phyloP scores from a whole-genome alignment of 2,888 invertebrate species.

The Hydropsyche betteni region DNA sequence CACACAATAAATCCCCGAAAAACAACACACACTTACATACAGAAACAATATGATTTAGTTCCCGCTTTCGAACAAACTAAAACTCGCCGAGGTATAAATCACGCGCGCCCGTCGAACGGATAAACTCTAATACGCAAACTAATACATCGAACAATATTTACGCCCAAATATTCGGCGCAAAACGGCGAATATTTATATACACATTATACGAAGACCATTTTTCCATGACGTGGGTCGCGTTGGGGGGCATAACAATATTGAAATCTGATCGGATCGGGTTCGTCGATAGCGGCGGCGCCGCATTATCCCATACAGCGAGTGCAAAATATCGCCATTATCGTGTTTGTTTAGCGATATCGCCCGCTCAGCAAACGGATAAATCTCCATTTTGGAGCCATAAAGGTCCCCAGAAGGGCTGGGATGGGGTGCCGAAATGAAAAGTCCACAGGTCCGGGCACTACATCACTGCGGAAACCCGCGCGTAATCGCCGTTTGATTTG shows the following conservation, averaged over 20 bases:
- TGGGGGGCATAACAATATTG: not conserved
- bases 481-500: slow-evolving; percentile 46
- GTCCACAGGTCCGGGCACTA: slow-evolving; percentile 36
- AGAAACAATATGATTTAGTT: no score
- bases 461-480: slow-evolving; percentile 25
- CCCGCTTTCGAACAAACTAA: no score
- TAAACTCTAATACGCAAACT: no score
- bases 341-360: slow-evolving; percentile 42
- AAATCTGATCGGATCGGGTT: slow-evolving; percentile 20
- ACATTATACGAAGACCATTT: not conserved
- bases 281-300: slow-evolving; percentile 9
- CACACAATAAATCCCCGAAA: no score
- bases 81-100: no score
- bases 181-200: not conserved
- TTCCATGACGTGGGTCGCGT: not conserved
- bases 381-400: slow-evolving; percentile 45
- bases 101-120: no score
- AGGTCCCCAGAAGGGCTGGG: slow-evolving; percentile 25
- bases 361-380: slow-evolving; percentile 41
- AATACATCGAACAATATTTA: not conserved
- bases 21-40: no score
- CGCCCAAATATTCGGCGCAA: not conserved
- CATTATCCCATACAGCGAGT: slow-evolving; percentile 17
- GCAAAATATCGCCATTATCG: slow-evolving; percentile 37
- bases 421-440: slow-evolving; percentile 4